These are phyloP conservation scores for Apis florea DNA, from an alignment of 1,140 invertebrate species.

Conservation along the genomic window DNA sequence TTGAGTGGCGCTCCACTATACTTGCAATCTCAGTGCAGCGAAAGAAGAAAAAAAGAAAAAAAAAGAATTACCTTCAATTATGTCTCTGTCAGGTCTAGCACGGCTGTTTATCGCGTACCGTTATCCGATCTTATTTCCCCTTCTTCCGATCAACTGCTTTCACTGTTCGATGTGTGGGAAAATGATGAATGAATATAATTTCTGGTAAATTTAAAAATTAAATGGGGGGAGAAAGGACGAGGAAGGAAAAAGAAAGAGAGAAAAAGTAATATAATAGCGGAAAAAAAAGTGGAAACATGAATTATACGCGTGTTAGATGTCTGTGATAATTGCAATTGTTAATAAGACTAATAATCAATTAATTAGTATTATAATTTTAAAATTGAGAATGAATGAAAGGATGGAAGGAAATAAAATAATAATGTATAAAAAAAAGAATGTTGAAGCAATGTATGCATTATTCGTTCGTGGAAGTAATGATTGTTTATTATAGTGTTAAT, in stretches of 20 bases:
- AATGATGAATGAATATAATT: neutral
- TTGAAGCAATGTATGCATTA: too few relatives aligned
- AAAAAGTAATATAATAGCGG: too few relatives aligned
- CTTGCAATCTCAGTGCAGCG: conserved; percentile 6
- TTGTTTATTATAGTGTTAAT: too few relatives aligned
- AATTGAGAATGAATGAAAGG: neutral
- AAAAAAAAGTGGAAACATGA: too few relatives aligned
- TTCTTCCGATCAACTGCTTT: neutral
- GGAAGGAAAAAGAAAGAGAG: too few relatives aligned
- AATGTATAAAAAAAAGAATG: neutral
- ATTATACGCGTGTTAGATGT: too few relatives aligned
- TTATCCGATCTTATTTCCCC: conserved; percentile 17
- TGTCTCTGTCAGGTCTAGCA: conserved; percentile 39
- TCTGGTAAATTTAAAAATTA: neutral
- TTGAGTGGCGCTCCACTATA: neutral
- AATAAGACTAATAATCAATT: too few relatives aligned
- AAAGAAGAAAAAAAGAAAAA: neutral
- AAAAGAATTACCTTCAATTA: conserved; percentile 28
- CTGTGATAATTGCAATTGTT: too few relatives aligned
- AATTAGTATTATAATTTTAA: too few relatives aligned
- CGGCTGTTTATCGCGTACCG: conserved; percentile 10
- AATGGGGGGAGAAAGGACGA: neutral
- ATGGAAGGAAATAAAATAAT: neutral
- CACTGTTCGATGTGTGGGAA: neutral
- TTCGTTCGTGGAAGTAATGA: too few relatives aligned